Conservation (phyloP, 37 sponge, comb jelly and placozoan genomes). For the Beroe forskalii region DNA sequence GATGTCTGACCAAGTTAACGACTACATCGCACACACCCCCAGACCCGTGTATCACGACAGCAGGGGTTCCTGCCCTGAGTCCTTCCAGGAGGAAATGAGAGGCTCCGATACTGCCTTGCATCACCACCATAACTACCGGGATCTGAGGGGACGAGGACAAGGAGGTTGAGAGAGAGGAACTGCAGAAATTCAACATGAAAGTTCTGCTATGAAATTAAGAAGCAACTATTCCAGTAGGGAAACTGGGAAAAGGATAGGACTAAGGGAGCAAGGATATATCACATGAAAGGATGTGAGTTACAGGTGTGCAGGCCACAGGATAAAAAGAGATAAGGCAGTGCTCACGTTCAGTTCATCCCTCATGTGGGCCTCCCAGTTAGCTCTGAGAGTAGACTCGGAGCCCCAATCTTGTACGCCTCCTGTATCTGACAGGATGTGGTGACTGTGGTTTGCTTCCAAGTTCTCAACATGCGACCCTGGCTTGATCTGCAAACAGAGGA, state of each 20-base stretch:
- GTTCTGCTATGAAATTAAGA: background rate
- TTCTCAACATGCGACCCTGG: slow-evolving; percentile 24
- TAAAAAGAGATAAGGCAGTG: too few species aligned
- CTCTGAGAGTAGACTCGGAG: background rate
- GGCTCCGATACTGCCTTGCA: slow-evolving; percentile 33
- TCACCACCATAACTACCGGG: slow-evolving; percentile 47
- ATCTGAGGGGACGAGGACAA: slow-evolving; percentile 1
- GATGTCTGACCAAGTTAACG: slow-evolving; percentile 16
- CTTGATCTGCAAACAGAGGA: slow-evolving; percentile 41
- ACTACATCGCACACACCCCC: slow-evolving; percentile 50
- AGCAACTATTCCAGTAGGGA: too few species aligned
- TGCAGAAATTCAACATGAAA: background rate
- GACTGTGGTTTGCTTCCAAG: slow-evolving; percentile 41
- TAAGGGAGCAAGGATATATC: too few species aligned
- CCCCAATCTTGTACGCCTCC: slow-evolving; percentile 32
- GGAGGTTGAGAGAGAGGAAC: background rate
- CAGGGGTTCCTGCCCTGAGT: slow-evolving; percentile 18
- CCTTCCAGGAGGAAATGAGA: background rate
- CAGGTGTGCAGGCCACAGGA: too few species aligned
- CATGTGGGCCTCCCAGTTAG: slow-evolving; percentile 8
- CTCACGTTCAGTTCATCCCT: slow-evolving; percentile 38
- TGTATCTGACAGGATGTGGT: slow-evolving; percentile 42
- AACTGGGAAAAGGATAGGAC: too few species aligned
- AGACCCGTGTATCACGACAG: slow-evolving; percentile 36
- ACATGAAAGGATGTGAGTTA: too few species aligned